Evolutionary conservation across 2,888 invertebrate species (phyloP).

Genomic region (Sesia apiformis): DNA sequence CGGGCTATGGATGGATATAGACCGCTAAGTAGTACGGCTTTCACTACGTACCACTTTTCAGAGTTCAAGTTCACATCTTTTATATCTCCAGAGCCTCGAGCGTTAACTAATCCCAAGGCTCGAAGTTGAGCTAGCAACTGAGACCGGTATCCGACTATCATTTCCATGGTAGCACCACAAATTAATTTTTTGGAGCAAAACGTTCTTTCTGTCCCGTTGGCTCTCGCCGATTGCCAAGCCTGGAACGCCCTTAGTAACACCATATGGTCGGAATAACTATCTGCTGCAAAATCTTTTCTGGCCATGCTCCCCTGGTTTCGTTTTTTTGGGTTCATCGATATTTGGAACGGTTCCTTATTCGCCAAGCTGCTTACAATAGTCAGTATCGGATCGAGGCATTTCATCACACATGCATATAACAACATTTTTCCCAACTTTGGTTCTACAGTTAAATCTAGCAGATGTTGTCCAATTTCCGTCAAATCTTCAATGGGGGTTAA

Average conservation of each 20-base stretch:
- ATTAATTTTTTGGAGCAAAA: conserved; percentile 86
- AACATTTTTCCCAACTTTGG: conserved; percentile 95
- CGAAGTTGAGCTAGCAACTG: conserved; percentile 88
- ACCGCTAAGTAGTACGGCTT: conserved; percentile 90
- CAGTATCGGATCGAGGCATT: conserved; percentile 93
- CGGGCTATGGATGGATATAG: conserved; percentile 91
- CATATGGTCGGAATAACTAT: conserved; percentile 93
- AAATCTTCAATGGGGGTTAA: conserved; percentile 89
- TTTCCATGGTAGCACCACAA: conserved; percentile 89
- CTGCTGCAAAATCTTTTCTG: conserved; percentile 81
- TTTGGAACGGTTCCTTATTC: conserved; percentile 83
- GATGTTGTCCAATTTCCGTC: conserved; percentile 89
- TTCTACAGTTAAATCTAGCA: conserved; percentile 94
- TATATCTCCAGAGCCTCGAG: conserved; percentile 78
- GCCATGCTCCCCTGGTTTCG: conserved; percentile 77
- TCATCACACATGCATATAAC: conserved; percentile 89
- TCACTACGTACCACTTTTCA: conserved; percentile 92
- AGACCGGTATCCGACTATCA: conserved; percentile 88
- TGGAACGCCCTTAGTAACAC: conserved; percentile 87
- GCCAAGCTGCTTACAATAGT: conserved; percentile 93
- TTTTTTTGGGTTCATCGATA: conserved; percentile 81
- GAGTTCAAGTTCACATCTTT: conserved; percentile 88
- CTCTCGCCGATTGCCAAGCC: conserved; percentile 77
- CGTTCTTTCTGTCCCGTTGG: conserved; percentile 76
- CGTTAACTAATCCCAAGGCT: conserved; percentile 81